Conservation (phyloP, 2,797 vertebrate genomes). For the Graptemys geographica region DNA sequence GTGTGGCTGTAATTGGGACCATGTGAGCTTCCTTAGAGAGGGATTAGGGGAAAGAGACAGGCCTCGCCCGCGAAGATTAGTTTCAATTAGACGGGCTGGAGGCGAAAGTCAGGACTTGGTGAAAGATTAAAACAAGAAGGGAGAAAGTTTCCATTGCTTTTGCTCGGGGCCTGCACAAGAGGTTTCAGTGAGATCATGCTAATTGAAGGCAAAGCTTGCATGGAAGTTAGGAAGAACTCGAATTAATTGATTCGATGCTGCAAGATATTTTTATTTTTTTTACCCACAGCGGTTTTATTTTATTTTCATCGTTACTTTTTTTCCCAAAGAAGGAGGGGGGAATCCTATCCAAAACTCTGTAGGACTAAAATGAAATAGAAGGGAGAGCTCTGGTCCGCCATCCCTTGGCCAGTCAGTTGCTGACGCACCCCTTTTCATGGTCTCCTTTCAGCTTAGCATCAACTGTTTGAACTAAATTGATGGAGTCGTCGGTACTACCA, state of each 20-base stretch:
- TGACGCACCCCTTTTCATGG: neutral
- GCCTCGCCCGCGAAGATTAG: slow-evolving; percentile 95
- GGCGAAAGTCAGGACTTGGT: slow-evolving; percentile 90
- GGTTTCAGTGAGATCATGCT: slow-evolving; percentile 82
- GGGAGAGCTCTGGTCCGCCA: neutral
- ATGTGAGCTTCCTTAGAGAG: slow-evolving; percentile 95
- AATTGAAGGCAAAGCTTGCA: slow-evolving; percentile 83
- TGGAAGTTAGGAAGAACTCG: slow-evolving; percentile 75
- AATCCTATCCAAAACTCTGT: neutral
- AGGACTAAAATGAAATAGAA: neutral
- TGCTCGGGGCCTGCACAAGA: slow-evolving; percentile 78
- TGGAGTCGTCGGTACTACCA: neutral
- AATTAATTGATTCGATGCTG: slow-evolving; percentile 80
- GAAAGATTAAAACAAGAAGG: slow-evolving; percentile 89
- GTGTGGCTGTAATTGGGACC: slow-evolving; percentile 96
- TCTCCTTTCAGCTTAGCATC: slow-evolving; percentile 1
- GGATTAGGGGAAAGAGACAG: slow-evolving; percentile 97
- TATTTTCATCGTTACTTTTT: neutral
- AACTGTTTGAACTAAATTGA: slow-evolving; percentile 12
- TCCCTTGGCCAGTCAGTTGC: neutral
- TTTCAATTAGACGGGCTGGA: slow-evolving; percentile 99
- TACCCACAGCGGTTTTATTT: slow-evolving; percentile 50
- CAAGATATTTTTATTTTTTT: slow-evolving; percentile 48
- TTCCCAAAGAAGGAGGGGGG: neutral
- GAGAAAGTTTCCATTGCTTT: slow-evolving; percentile 83